Conservation (phyloP, 2,797 vertebrate genomes). For the Diplodus sargus region DNA sequence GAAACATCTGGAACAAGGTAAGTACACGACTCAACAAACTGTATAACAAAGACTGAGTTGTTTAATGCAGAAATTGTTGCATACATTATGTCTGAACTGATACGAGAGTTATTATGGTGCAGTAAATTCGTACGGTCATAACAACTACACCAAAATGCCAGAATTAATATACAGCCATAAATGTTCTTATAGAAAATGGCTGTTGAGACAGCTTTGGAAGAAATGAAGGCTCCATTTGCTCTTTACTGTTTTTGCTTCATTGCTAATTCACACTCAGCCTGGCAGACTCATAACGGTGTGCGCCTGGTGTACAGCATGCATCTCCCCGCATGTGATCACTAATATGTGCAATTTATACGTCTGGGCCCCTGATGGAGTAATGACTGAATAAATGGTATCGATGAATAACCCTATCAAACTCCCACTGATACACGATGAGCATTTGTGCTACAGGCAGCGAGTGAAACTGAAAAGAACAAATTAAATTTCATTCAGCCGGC, state of each 20-base stretch:
- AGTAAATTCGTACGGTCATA: background rate
- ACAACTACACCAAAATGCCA: background rate
- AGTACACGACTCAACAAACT: no score
- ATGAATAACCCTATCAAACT: slow-evolving; percentile 47
- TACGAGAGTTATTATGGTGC: no score
- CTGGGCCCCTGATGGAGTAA: slow-evolving; percentile 28
- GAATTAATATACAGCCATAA: background rate
- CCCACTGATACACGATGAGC: slow-evolving; percentile 9
- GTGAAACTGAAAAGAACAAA: slow-evolving; percentile 48
- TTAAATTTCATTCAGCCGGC: slow-evolving; percentile 28
- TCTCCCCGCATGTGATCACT: slow-evolving; percentile 18
- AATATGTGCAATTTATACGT: slow-evolving; percentile 25
- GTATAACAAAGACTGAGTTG: no score
- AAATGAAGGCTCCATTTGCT: background rate
- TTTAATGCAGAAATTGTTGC: no score
- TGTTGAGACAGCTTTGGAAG: background rate
- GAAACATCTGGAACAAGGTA: no score
- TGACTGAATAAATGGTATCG: slow-evolving; percentile 32
- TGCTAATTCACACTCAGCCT: background rate
- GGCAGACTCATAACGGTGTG: background rate
- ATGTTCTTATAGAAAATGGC: background rate
- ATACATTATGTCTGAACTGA: no score
- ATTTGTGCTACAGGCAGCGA: slow-evolving; percentile 9
- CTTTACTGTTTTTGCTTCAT: background rate
- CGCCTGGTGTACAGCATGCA: background rate